phyloP scores from a whole-genome alignment of 2,888 invertebrate species.

The Seira ritae region DNA sequence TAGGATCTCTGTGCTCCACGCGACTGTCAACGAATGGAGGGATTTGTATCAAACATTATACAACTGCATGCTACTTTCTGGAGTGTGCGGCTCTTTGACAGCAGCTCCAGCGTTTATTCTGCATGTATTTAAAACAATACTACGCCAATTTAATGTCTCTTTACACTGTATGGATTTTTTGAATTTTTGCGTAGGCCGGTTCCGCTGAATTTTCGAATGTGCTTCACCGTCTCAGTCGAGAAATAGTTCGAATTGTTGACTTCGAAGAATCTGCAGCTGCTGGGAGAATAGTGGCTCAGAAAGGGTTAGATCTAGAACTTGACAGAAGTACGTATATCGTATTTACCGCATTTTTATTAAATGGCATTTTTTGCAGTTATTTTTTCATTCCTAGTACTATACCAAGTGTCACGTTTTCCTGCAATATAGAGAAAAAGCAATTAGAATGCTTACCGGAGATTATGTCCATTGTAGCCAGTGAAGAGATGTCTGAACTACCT shows the following conservation, averaged over 20 bases:
- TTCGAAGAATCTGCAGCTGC: slow-evolving; percentile 81
- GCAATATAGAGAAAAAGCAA: slow-evolving; percentile 60
- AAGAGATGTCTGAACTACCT: slow-evolving; percentile 66
- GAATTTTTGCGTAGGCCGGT: slow-evolving; percentile 15
- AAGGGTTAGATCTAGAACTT: slow-evolving; percentile 84
- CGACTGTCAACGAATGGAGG: slow-evolving; percentile 83
- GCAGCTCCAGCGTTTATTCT: slow-evolving; percentile 78
- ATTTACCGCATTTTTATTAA: background rate
- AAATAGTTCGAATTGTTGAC: slow-evolving; percentile 85
- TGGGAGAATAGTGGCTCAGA: slow-evolving; percentile 84
- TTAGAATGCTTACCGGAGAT: slow-evolving; percentile 64
- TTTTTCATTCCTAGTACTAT: background rate
- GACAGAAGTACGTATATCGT: slow-evolving; percentile 85
- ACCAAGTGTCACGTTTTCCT: background rate
- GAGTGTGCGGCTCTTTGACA: slow-evolving; percentile 79
- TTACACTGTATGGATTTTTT: slow-evolving; percentile 4
- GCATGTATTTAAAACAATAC: slow-evolving; percentile 75
- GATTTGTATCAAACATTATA: slow-evolving; percentile 84
- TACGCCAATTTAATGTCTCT: background rate
- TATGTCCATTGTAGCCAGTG: slow-evolving; percentile 63
- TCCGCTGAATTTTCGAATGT: slow-evolving; percentile 31
- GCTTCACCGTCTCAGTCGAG: slow-evolving; percentile 80
- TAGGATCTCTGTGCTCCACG: slow-evolving; percentile 81
- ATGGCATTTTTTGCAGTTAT: slow-evolving; percentile 29
- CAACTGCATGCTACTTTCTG: slow-evolving; percentile 82